phyloP scores from a whole-genome alignment of 2,888 invertebrate genomes.

The Bursaphelenchus okinawaensis region DNA sequence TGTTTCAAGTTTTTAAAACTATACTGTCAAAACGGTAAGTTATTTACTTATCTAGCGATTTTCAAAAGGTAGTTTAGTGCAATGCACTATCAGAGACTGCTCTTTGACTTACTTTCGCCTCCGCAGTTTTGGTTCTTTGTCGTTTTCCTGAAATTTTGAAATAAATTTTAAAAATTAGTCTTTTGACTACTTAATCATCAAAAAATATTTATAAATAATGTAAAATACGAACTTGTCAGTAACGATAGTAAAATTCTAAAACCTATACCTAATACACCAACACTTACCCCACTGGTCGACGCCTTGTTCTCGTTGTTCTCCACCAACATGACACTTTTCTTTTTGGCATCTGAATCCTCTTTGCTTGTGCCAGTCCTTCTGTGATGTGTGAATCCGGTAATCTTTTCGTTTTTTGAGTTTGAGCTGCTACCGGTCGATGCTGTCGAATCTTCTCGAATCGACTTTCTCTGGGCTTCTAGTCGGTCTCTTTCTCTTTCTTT shows the following conservation, averaged over 20 bases:
- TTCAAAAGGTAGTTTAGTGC: no score
- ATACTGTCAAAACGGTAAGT: no score
- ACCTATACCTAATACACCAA: background rate
- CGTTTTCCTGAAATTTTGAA: conserved; percentile 3
- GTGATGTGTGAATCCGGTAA: background rate
- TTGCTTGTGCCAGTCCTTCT: background rate
- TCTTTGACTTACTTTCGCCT: conserved; percentile 12
- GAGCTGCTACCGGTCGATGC: background rate
- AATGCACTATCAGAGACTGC: no score
- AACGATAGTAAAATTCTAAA: no score
- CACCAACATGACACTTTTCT: background rate
- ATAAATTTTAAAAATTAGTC: background rate
- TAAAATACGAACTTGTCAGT: no score
- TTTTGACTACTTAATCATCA: no score
- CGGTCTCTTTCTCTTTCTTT: conserved; percentile 22
- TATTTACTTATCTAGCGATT: no score
- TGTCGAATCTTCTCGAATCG: background rate
- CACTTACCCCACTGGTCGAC: background rate
- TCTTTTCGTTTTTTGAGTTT: background rate
- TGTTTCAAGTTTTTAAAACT: no score
- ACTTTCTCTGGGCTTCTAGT: background rate
- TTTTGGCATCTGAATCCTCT: conserved; percentile 1
- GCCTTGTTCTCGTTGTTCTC: background rate
- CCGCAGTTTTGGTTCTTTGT: background rate
- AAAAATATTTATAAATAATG: no score